Conservation (phyloP, 2,797 vertebrate species). For the Limnodromus scolopaceus region DNA sequence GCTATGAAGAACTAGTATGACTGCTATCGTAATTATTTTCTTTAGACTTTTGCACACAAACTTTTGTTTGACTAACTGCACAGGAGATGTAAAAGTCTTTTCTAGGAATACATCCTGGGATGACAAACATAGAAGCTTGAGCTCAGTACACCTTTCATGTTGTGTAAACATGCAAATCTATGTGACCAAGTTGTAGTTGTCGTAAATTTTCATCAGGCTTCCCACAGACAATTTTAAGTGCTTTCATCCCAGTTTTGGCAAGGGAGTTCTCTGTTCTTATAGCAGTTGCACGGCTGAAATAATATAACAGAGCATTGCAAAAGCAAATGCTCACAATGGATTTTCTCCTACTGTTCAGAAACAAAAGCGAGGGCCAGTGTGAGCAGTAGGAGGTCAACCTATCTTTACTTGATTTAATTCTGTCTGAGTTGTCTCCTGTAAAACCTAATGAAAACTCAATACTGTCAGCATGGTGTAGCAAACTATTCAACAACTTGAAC, state of each 20-base stretch:
- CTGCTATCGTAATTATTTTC: neutral
- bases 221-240: conserved; percentile 16
- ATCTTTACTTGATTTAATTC: conserved; percentile 55
- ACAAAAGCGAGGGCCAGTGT: conserved; percentile 30
- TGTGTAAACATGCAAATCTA: conserved; percentile 27
- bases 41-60: neutral
- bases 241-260: conserved; percentile 9
- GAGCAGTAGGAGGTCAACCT: conserved; percentile 25
- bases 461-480: conserved; percentile 32
- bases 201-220: conserved; percentile 20
- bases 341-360: conserved; percentile 41
- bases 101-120: neutral
- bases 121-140: neutral
- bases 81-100: neutral
- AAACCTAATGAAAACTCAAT: conserved; percentile 65
- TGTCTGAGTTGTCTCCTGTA: conserved; percentile 34
- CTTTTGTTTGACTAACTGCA: neutral
- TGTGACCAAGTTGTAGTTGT: neutral
- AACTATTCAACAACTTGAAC: conserved; percentile 38
- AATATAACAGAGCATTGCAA: neutral
- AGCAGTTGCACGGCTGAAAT: conserved; percentile 16
- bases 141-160: neutral
- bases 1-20: neutral
- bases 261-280: neutral
- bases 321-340: conserved; percentile 21